Percentiles rank a stretch among this genome's conserved stretches.
These are phyloP conservation scores for Microtus richardsoni DNA, from an alignment of 2,113 vertebrate genomes.

Conservation along the genomic window DNA sequence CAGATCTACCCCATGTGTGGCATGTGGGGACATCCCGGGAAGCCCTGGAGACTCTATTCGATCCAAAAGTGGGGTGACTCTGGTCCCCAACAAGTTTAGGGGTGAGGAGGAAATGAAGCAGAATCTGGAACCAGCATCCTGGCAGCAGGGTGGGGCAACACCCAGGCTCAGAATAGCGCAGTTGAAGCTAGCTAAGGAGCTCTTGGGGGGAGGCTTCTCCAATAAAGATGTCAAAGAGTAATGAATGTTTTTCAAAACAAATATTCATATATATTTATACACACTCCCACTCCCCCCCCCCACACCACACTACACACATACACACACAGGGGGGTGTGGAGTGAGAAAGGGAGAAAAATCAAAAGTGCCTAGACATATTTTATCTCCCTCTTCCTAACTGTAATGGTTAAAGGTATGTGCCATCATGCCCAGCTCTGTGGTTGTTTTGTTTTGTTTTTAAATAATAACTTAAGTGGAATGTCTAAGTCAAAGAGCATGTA, in stretches of 20 bases:
- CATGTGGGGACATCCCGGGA: rapidly evolving
- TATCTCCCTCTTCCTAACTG: conserved; percentile 57
- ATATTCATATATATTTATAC: neutral
- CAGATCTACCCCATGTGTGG: neutral
- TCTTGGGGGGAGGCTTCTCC: neutral
- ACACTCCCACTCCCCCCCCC: too few species aligned
- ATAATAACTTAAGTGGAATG: neutral
- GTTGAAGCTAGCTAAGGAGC: neutral
- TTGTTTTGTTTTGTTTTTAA: neutral
- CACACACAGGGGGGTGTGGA: too few species aligned
- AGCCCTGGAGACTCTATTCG: neutral
- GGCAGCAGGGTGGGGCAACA: neutral
- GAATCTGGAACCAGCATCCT: neutral
- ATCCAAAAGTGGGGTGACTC: neutral
- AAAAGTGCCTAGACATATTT: neutral
- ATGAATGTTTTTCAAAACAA: conserved; percentile 30
- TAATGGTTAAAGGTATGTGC: neutral
- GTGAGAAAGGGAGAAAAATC: neutral
- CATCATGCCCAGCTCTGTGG: neutral
- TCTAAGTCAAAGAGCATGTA: neutral
- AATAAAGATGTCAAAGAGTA: conserved; percentile 34
- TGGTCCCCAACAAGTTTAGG: neutral
- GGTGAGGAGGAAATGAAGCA: neutral
- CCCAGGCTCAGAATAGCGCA: neutral
- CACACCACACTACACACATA: too few species aligned